These are phyloP conservation scores for Platycercus adscitus DNA, from an alignment of 2,113 vertebrate species.

Conservation along the genomic window DNA sequence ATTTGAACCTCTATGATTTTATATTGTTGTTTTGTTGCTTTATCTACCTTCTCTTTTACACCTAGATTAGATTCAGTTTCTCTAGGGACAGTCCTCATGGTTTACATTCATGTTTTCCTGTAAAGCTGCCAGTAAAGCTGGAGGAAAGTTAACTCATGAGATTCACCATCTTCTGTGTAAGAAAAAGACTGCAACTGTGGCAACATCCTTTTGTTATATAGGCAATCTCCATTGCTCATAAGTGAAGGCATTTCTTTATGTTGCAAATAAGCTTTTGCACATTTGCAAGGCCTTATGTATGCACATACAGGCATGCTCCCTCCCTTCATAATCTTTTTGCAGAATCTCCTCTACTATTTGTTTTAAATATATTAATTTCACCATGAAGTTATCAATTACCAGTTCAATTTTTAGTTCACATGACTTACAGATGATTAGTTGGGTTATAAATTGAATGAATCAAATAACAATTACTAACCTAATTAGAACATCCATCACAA, in stretches of 20 bases:
- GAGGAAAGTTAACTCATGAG: background rate
- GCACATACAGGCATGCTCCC: background rate
- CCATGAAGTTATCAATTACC: background rate
- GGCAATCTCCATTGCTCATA: background rate
- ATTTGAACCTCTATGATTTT: background rate
- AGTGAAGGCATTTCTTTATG: background rate
- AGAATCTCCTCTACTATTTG: background rate
- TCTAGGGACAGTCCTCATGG: slow-evolving; percentile 1
- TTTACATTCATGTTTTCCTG: background rate
- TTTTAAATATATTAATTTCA: background rate
- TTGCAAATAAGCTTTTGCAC: background rate
- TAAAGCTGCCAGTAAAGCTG: background rate
- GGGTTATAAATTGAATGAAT: background rate
- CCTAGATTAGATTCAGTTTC: slow-evolving; percentile 17
- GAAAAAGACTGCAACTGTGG: background rate
- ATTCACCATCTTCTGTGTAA: background rate
- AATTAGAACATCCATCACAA: slow-evolving; percentile 19
- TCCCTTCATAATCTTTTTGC: background rate
- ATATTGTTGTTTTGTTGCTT: background rate
- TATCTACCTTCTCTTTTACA: background rate
- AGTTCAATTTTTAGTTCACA: background rate
- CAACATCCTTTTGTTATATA: background rate
- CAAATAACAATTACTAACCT: background rate
- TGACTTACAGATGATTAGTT: background rate
- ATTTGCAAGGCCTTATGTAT: background rate